Conservation (phyloP, 2,113 vertebrate genomes). For the Upupa epops region DNA sequence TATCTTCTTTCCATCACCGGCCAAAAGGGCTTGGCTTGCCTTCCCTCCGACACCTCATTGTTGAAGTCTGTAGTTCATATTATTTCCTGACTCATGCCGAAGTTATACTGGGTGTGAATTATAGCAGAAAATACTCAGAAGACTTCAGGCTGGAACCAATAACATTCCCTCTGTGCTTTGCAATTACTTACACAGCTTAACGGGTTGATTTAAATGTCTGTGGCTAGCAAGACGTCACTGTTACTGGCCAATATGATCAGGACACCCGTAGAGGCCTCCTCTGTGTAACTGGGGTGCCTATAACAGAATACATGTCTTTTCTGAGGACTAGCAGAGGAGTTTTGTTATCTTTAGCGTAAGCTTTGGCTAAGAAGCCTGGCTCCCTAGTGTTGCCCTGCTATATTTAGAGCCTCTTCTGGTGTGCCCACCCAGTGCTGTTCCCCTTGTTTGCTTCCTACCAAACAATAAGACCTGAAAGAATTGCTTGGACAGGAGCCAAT, state of each 20-base stretch:
- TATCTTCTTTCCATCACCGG: background rate
- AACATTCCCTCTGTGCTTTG: background rate
- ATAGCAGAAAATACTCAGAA: constrained; percentile 13
- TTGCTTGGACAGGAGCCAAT: constrained; percentile 61
- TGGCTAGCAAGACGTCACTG: fast-evolving
- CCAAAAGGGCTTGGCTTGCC: background rate
- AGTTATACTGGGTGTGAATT: constrained; percentile 4
- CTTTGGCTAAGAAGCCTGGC: constrained; percentile 39
- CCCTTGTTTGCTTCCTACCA: constrained; percentile 72
- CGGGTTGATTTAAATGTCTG: background rate
- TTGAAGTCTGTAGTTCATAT: background rate
- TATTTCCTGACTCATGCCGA: constrained; percentile 8
- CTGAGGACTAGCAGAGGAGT: background rate
- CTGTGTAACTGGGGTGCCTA: background rate
- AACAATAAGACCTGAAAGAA: constrained; percentile 76
- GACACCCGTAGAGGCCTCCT: background rate
- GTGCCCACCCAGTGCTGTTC: constrained; percentile 73
- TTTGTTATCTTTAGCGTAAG: constrained; percentile 21
- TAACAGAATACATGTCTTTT: background rate
- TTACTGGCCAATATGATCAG: background rate
- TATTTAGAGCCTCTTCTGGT: constrained; percentile 64
- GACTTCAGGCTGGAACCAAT: background rate
- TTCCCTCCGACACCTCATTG: background rate
- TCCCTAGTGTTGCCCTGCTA: constrained; percentile 53
- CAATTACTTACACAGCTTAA: background rate